Evolutionary conservation across 2,888 invertebrate genomes (phyloP), one percentile per base, ranked within the genome.

Genomic region (Bombylius discolor): DNA sequence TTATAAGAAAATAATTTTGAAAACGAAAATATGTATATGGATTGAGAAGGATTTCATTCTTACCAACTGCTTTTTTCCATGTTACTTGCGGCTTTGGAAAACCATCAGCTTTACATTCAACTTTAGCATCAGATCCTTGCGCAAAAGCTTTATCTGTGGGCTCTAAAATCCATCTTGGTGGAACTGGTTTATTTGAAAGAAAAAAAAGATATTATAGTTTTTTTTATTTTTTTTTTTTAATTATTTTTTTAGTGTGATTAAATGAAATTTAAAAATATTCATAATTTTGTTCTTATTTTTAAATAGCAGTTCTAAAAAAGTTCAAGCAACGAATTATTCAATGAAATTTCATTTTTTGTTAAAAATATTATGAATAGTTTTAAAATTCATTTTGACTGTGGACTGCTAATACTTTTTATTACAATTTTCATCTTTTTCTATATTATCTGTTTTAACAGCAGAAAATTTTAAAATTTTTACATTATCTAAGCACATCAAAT

Each of bases 31-130:
- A 53, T 52, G 34, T 23, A 47, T 8, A 14, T 23, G 23, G 3
- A 23, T 23, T 23, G 23, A 2, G 3, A 23, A 51, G 5, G 12
- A 12, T 56, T 46, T 49, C 31, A 51, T 56, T 42, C 74, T 70
- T 79, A 92, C 93, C 93, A 78, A 91, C 89, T 71, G 93, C 93
- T 81, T 89, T 87, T 78, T 93, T 94, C 94, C 94, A 94, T 64
- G 91, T 90, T 51, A 94, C 90, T 70, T 88, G 85, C 63, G 93
- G 93, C 80, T 89, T 90, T 60, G 93, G 94, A 79, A 93, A 94
- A 67, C 94, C 93, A 78, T 93, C 93, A 73, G 93, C 91, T 80
- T 93, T 93, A 76, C 94, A 94, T 81, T 94, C 93, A 67, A 94
- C 89, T 72, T 90, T 87, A 64, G 92, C 92, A 75, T 92, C 90